Conservation (phyloP, 2,888 invertebrate species). For the Cancer borealis region DNA sequence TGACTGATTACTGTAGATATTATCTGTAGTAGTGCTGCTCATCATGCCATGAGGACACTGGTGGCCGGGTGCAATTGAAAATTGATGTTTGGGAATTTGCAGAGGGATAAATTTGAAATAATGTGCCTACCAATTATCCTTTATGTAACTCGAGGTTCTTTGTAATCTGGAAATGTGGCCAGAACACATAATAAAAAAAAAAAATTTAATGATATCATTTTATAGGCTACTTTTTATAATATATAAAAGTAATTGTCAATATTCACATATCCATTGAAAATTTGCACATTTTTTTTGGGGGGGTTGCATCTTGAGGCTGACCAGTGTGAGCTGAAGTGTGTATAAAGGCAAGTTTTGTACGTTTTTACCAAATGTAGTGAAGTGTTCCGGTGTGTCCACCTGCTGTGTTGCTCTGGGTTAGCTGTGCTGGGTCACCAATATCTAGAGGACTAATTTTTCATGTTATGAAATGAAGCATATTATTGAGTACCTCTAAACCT, state of each 20-base stretch:
- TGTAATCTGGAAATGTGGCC: not conserved
- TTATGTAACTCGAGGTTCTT: not conserved
- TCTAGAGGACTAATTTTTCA: not conserved
- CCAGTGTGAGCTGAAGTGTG: conserved; percentile 53
- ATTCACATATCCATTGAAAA: conserved; percentile 7
- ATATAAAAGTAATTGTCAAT: not conserved
- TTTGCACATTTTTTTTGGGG: not conserved
- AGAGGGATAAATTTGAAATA: conserved; percentile 34
- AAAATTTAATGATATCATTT: not conserved
- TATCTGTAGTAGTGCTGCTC: conserved; percentile 33
- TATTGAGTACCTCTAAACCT: not conserved
- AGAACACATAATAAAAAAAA: not conserved
- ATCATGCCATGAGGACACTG: not conserved
- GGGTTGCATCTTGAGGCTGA: conserved; percentile 43
- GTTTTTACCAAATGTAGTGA: conserved; percentile 65
- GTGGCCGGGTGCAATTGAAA: not conserved
- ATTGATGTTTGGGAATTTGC: not conserved
- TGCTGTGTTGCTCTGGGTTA: not conserved
- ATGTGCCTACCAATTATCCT: conserved; percentile 57
- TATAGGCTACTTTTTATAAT: conserved; percentile 31
- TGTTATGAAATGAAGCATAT: not conserved
- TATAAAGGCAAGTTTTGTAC: conserved; percentile 67
- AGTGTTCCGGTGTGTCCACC: conserved; percentile 46
- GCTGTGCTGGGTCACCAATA: conserved; percentile 3
- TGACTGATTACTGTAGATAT: conserved; percentile 35